phyloP scores from a whole-genome alignment of 2,113 vertebrate species.

The Rhombomys opimus region DNA sequence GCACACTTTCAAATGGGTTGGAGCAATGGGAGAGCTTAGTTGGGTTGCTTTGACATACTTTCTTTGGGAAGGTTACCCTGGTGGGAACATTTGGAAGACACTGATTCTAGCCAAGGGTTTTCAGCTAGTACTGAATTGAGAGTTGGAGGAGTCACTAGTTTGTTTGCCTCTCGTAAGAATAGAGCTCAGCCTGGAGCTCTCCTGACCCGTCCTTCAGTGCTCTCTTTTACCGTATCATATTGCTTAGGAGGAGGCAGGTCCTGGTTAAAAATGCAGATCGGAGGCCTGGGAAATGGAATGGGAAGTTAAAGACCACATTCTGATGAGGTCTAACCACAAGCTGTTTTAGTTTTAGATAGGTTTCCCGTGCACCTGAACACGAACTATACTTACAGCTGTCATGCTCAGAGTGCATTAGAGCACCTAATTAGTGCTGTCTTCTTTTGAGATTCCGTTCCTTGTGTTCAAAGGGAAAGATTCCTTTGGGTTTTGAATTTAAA shows the following conservation, averaged over 20 bases:
- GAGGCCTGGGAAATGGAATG: conserved; percentile 69
- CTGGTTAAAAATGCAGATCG: conserved; percentile 58
- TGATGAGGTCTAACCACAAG: conserved; percentile 77
- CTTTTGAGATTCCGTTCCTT: conserved; percentile 47
- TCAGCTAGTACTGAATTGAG: neutral
- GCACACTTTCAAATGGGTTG: neutral
- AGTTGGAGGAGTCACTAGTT: neutral
- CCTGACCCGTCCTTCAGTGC: neutral
- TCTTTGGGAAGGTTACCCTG: neutral
- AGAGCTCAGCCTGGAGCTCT: neutral
- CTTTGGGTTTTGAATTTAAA: conserved; percentile 28
- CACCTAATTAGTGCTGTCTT: conserved; percentile 7
- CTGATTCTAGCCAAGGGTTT: neutral
- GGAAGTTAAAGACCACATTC: conserved; percentile 76
- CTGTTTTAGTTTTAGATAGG: conserved; percentile 64
- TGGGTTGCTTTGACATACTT: neutral
- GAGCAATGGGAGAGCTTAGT: neutral
- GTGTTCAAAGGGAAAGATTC: conserved; percentile 9
- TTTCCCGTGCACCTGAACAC: conserved; percentile 55
- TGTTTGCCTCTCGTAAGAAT: neutral
- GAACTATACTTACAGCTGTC: neutral
- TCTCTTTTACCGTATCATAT: neutral
- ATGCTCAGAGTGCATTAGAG: neutral
- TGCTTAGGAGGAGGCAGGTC: conserved; percentile 20
- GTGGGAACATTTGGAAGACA: neutral